phyloP scores from a whole-genome alignment of 1,140 invertebrate genomes.

The Drosophila funebris region DNA sequence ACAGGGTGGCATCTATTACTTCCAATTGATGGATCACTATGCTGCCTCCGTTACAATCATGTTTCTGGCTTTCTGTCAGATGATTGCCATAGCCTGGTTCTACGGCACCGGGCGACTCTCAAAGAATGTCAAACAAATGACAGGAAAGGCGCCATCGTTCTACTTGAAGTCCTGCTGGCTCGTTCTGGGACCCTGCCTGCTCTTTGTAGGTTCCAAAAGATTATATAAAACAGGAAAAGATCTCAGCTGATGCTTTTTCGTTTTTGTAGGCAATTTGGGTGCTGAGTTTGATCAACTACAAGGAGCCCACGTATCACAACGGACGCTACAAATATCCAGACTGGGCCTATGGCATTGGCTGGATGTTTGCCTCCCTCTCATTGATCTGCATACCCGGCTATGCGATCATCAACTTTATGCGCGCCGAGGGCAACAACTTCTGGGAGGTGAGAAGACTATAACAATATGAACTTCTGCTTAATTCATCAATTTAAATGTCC shows the following conservation, averaged over 20 bases:
- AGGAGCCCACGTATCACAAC: constrained; percentile 91
- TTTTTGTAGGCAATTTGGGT: constrained; percentile 91
- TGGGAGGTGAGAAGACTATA: constrained; percentile 87
- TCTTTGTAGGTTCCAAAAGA: constrained; percentile 87
- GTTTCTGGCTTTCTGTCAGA: constrained; percentile 96
- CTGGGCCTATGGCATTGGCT: constrained; percentile 94
- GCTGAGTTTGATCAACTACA: constrained; percentile 93
- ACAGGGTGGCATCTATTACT: constrained; percentile 94
- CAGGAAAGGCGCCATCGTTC: constrained; percentile 89
- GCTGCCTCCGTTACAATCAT: constrained; percentile 95
- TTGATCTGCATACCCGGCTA: constrained; percentile 93
- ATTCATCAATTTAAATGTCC: neutral
- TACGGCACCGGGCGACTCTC: constrained; percentile 93
- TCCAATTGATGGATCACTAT: constrained; percentile 96
- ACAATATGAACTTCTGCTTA: neutral
- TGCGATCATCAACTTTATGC: constrained; percentile 89
- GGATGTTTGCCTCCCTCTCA: constrained; percentile 92
- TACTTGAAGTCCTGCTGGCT: constrained; percentile 95
- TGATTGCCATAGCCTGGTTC: constrained; percentile 95
- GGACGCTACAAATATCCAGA: constrained; percentile 91
- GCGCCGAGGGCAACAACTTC: constrained; percentile 88
- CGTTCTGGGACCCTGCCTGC: constrained; percentile 90
- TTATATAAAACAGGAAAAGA: neutral
- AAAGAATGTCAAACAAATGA: constrained; percentile 94
- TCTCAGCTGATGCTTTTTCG: rapidly evolving